Base-by-base conservation (phyloP, 1,140 invertebrate species). In the Drosophila rhopaloa region DNA sequence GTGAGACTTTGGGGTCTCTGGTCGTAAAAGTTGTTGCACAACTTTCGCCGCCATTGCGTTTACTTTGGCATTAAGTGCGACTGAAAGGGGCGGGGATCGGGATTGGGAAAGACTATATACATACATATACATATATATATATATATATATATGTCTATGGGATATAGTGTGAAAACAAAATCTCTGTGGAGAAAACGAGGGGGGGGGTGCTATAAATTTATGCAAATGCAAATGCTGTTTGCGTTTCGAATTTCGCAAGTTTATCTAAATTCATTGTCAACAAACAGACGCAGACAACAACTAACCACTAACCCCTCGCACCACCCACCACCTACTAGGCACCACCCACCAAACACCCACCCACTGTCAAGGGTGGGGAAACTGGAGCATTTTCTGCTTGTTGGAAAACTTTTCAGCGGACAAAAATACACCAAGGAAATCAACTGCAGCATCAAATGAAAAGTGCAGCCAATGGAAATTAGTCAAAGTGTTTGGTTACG, bases 261-360 rank as follows among this genome's bases (percentile, higher is more conserved):
- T 86, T 86, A 86, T 86, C 83, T 86, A 86, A 86, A 86, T 88
- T 88, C 83, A 86, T 88, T 86, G 83, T 86, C 83, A 88, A 88
- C 83, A 86, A 86, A 86, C 81, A 85, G 77, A 74, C 74, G 44
- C 43, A 46, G 58, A 46, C 55, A 59, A 46, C 55, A 55, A 35
- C 37, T 8, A 57, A 11, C 43, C 10, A 11, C 43, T 10, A 46
- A 2, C 32, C 38, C 32, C 35, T n/a, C 63, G 32, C 37, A 41
- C n/a, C 38, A 37, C 56, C 38, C 11, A 14, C 1, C 27, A n/a
- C 16, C 16, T 14, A 16, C 16, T 16, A 16, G 16, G 0, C 1
- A 7, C 8, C n/a, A 9, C 10, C 14, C 11, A 9, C 56, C 8
- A 9, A n/a, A 11, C 7, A 6, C 13, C 27, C 32, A 51, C 50